A percentile compares a stretch with the other conserved stretches of the same genome.
These are phyloP conservation scores for Plutella xylostella DNA, from an alignment of 2,888 invertebrate species.

Conservation along the genomic window DNA sequence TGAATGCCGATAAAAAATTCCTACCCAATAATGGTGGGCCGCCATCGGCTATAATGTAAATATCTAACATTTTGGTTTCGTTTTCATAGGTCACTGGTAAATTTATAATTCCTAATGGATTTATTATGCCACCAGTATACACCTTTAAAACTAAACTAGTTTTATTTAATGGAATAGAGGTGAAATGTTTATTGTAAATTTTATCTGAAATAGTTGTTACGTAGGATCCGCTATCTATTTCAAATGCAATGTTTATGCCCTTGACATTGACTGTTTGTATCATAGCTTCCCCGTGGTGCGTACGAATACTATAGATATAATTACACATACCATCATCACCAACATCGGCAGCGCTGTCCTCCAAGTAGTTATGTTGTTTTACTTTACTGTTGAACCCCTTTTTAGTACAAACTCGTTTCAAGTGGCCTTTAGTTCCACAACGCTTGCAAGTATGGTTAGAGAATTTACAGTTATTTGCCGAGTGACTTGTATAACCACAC, in stretches of 20 bases:
- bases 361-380: background rate
- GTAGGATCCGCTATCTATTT: background rate
- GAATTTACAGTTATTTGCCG: background rate
- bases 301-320: background rate
- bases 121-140: background rate
- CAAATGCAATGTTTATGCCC: background rate
- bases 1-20: background rate
- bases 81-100: background rate
- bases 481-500: background rate
- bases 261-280: background rate
- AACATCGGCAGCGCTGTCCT: background rate
- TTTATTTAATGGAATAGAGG: background rate
- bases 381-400: background rate
- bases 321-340: conserved; percentile 1
- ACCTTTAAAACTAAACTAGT: background rate
- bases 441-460: background rate
- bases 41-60: background rate
- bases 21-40: background rate
- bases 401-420: background rate
- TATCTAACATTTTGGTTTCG: background rate
- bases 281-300: conserved; percentile 1
- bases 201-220: background rate
- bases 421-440: background rate
- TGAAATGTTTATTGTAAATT: background rate
- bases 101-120: background rate